Percentiles rank a stretch among this genome's conserved stretches.
Evolutionary conservation across 2,888 invertebrate species (phyloP).

Genomic region (Rotaria sp.): DNA sequence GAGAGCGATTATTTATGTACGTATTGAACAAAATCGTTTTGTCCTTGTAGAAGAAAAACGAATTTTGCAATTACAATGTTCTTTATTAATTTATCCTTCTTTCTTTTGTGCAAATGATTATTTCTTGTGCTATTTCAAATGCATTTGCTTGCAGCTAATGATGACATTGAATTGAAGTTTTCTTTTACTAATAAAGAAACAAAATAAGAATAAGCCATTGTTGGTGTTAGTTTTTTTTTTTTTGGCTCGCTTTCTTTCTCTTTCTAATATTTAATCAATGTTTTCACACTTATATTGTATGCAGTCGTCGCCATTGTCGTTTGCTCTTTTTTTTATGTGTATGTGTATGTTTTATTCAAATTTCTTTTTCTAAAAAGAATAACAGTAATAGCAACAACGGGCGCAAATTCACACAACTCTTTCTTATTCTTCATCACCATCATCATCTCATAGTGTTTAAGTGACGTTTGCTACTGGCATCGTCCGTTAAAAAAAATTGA

Average conservation of each 20-base stretch:
- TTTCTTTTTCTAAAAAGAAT: background rate
- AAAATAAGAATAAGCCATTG: too few relatives aligned
- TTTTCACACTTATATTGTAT: background rate
- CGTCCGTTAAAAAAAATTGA: background rate
- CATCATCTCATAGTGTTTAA: background rate
- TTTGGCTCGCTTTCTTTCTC: background rate
- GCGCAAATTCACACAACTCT: background rate
- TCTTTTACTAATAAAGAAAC: background rate
- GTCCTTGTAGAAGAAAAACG: background rate
- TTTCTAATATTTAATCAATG: background rate
- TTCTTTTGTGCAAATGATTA: too few relatives aligned
- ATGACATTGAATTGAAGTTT: background rate
- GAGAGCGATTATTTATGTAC: background rate
- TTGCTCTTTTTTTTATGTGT: background rate
- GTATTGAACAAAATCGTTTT: background rate
- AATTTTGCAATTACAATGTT: background rate
- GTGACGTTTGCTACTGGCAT: background rate
- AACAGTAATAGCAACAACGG: background rate
- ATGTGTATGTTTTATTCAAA: background rate
- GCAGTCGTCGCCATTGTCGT: background rate
- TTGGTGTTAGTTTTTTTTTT: too few relatives aligned
- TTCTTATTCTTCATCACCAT: background rate
- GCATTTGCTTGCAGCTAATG: background rate
- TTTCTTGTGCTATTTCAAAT: background rate
- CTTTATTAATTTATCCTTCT: too few relatives aligned